phyloP scores from a whole-genome alignment of 2,888 invertebrate genomes.

The Nomada ferruginata region DNA sequence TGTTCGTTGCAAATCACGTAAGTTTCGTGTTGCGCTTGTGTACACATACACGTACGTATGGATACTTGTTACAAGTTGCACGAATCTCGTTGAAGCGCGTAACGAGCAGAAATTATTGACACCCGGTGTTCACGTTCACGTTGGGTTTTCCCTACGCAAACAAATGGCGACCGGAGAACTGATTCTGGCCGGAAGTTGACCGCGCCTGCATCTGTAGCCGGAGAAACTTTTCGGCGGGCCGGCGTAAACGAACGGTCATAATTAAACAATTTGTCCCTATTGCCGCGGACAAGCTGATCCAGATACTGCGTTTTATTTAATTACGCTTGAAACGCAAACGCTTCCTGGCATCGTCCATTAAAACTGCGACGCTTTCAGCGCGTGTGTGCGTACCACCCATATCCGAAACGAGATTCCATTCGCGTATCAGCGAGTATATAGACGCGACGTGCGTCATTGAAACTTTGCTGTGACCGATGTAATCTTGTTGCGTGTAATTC shows the following conservation, averaged over 20 bases:
- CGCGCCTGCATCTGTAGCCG: conserved; percentile 41
- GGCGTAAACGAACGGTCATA: conserved; percentile 49
- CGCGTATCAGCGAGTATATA: background rate
- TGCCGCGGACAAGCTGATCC: conserved; percentile 40
- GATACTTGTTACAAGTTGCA: background rate
- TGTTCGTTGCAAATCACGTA: conserved; percentile 22
- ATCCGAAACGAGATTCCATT: conserved; percentile 5
- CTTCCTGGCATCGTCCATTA: conserved; percentile 20
- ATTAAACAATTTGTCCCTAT: conserved; percentile 60
- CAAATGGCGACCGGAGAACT: conserved; percentile 37
- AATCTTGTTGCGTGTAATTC: background rate
- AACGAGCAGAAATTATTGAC: conserved; percentile 54
- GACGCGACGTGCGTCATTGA: background rate
- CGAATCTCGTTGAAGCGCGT: conserved; percentile 21
- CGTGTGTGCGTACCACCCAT: background rate
- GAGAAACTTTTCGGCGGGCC: conserved; percentile 36
- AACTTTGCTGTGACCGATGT: background rate
- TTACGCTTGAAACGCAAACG: conserved; percentile 39
- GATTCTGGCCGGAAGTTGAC: conserved; percentile 39
- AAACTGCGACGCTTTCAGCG: conserved; percentile 31
- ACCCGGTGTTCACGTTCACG: conserved; percentile 36
- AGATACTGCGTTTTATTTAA: conserved; percentile 51
- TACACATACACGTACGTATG: background rate
- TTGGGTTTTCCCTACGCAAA: conserved; percentile 29
- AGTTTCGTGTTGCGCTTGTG: conserved; percentile 14